These are phyloP conservation scores for Podilymbus podiceps DNA, from an alignment of 2,113 vertebrate species.

Conservation along the genomic window DNA sequence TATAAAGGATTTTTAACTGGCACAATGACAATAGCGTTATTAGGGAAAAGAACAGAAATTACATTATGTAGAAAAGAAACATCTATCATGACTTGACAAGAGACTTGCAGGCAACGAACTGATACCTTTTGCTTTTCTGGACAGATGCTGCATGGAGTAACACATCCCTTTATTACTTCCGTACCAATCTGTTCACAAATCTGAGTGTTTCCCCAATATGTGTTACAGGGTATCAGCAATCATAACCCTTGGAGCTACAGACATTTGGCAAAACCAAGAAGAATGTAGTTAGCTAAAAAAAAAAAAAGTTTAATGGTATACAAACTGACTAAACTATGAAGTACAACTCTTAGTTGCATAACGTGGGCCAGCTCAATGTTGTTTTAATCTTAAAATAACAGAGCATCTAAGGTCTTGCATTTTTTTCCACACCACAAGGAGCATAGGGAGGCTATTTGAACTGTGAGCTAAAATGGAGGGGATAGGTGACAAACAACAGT, in stretches of 20 bases:
- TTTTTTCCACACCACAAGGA: neutral
- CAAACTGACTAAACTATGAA: neutral
- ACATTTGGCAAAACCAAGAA: neutral
- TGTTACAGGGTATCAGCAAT: fast-evolving
- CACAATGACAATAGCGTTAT: neutral
- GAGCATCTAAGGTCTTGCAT: neutral
- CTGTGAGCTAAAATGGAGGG: neutral
- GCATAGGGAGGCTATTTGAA: neutral
- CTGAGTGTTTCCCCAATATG: neutral
- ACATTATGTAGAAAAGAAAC: neutral
- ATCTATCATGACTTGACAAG: neutral
- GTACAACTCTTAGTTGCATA: neutral
- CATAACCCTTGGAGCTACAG: fast-evolving
- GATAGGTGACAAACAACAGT: neutral
- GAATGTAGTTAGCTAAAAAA: neutral
- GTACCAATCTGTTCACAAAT: neutral
- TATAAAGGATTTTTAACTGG: neutral
- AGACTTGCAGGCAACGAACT: neutral
- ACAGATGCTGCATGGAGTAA: neutral
- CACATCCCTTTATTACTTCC: neutral
- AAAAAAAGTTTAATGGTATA: neutral
- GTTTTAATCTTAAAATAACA: conserved; percentile 31
- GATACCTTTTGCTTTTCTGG: neutral
- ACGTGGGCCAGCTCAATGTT: neutral
- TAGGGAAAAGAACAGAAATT: neutral